These are phyloP conservation scores for Ariolimax columbianus DNA, from an alignment of 2,888 invertebrate species.

Conservation along the genomic window DNA sequence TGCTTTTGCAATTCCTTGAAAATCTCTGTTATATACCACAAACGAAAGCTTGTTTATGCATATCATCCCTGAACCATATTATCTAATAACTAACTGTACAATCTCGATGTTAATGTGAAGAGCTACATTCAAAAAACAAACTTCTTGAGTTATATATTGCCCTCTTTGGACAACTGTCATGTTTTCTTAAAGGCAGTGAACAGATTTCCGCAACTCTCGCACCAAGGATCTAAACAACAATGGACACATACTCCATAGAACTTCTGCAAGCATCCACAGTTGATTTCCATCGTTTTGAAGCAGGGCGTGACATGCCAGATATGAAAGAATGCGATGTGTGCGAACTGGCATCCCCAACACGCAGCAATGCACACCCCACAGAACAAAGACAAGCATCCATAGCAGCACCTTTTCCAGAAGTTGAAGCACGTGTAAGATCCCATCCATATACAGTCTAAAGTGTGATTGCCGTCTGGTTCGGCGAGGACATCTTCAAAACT, in stretches of 20 bases:
- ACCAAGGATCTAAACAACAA: conserved; percentile 65
- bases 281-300: conserved; percentile 84
- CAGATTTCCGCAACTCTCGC: conserved; percentile 60
- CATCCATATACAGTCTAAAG: conserved; percentile 86
- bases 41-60: too few species aligned
- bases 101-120: too few species aligned
- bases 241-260: conserved; percentile 81
- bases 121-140: too few species aligned
- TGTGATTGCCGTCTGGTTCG: conserved; percentile 70
- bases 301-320: conserved; percentile 87
- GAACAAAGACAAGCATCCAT: conserved; percentile 84
- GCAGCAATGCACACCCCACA: conserved; percentile 85
- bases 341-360: conserved; percentile 79
- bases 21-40: too few species aligned
- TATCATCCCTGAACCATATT: too few species aligned
- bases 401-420: conserved; percentile 84
- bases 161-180: neutral
- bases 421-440: conserved; percentile 83
- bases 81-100: too few species aligned
- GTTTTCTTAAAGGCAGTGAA: conserved; percentile 62
- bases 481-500: conserved; percentile 67
- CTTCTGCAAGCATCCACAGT: conserved; percentile 63
- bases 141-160: too few species aligned
- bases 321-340: conserved; percentile 82
- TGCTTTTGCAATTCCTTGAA: too few species aligned